Base-by-base conservation (phyloP, 2,888 invertebrate species). In the Gastracanthus pulcherrimus region DNA sequence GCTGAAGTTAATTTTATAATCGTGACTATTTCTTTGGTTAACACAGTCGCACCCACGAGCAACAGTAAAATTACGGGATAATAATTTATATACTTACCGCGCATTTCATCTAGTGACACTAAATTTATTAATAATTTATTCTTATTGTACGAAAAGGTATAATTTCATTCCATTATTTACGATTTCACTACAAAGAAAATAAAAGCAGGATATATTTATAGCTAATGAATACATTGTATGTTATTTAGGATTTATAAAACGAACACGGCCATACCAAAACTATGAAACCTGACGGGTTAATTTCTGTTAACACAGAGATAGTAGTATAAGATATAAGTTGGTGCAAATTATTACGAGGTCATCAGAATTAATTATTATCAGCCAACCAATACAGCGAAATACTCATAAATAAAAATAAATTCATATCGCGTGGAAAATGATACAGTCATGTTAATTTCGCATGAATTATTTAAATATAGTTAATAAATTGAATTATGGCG, bases 361-460 rank as follows among this genome's bases (percentile, higher is more conserved):
- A 31, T 19, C 16, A 29, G 19, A 60, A 72, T 72, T 62, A 72
- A 72, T 72, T 72, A 72, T 72, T 72, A 72, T 41, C 45, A 13
- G 5, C n/a, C n/a, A 31, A 31, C 45, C 31, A 31, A 45, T 58
- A 26, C 13, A 6, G 13, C 34, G 7, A 7, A 3, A 3, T 1
- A 23, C 3, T 34, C 11, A 11, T 13, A 19, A 29, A 6, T 60
- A 41, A 58, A 60, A 72, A 60, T 72, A n/a, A 38, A 48, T 26
- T 31, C 26, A 31, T 16, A 11, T 23, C 9, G 26, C 26, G 1
- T 6, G 60, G n/a, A n/a, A 60, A 16, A 60, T 26, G 7, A 26
- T 60, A 0, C 16, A 48, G 60, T 60, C 29, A 29, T 16, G 3
- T 60, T 31, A 6, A 31, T 16, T 31, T 16, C 48, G 13, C 31